phyloP scores from a whole-genome alignment of 2,888 invertebrate genomes.

The Tetranychus piercei region DNA sequence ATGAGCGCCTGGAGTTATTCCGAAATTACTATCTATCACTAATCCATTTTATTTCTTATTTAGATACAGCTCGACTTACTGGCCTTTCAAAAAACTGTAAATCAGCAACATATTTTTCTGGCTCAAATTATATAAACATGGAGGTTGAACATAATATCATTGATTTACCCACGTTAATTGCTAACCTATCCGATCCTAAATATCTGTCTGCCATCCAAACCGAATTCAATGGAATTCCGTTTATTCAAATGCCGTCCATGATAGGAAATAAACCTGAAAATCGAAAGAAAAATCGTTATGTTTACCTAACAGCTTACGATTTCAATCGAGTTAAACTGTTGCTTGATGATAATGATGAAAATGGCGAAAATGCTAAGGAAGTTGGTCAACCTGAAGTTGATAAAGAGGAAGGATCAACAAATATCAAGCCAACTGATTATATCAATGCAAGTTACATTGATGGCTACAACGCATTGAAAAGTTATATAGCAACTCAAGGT shows the following conservation, averaged over 20 bases:
- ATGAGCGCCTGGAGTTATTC: not conserved
- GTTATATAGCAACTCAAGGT: conserved; percentile 94
- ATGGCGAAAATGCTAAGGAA: not conserved
- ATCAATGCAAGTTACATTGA: conserved; percentile 99
- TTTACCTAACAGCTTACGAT: conserved; percentile 96
- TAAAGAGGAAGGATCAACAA: not conserved
- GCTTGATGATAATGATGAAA: conserved; percentile 49
- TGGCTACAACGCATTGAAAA: conserved; percentile 92
- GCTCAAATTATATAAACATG: not conserved
- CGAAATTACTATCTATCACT: too few species aligned
- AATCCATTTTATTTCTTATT: too few species aligned
- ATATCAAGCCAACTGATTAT: conserved; percentile 61
- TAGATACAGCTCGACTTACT: too few species aligned
- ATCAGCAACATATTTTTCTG: not conserved
- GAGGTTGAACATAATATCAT: not conserved
- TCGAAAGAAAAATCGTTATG: conserved; percentile 95
- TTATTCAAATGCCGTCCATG: conserved; percentile 35
- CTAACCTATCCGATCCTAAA: not conserved
- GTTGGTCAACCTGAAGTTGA: not conserved
- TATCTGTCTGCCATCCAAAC: not conserved
- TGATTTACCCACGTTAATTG: not conserved
- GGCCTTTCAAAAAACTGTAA: too few species aligned
- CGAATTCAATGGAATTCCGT: not conserved
- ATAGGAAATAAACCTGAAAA: conserved; percentile 79
- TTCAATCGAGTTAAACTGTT: conserved; percentile 88